A percentile compares a stretch with the other conserved stretches of the same genome.
phyloP scores from a whole-genome alignment of 30 jellyfish, hydroid and myxozoan species.

The Rhopilema esculentum region DNA sequence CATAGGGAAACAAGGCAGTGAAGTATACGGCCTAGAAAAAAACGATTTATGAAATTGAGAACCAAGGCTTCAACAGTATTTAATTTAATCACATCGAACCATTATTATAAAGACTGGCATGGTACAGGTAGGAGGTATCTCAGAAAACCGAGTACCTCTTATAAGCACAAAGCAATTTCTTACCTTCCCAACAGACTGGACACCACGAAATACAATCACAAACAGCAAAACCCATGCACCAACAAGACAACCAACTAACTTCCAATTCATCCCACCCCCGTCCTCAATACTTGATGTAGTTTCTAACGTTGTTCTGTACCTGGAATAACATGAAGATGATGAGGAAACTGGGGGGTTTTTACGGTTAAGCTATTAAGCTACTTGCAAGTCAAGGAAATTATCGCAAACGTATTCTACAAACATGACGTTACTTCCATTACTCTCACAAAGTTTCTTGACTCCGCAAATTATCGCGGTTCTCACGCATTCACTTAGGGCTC shows the following conservation, averaged over 20 bases:
- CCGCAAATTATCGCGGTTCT: too few relatives aligned
- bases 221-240: constrained; percentile 87
- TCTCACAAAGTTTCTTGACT: too few relatives aligned
- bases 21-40: constrained; percentile 85
- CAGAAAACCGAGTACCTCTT: too few relatives aligned
- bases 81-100: too few relatives aligned
- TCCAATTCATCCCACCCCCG: constrained; percentile 92
- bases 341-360: not conserved
- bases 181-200: constrained; percentile 95
- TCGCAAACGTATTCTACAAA: too few relatives aligned
- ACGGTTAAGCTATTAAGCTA: not conserved
- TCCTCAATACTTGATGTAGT: constrained; percentile 77
- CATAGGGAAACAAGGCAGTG: constrained; percentile 91
- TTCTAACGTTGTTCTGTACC: constrained; percentile 73
- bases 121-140: too few relatives aligned
- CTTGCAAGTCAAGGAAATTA: too few relatives aligned
- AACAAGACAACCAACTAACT: constrained; percentile 84
- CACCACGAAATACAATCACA: constrained; percentile 87
- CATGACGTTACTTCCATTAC: too few relatives aligned
- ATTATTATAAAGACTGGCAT: too few relatives aligned
- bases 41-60: too few relatives aligned
- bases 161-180: not conserved
- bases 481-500: too few relatives aligned
- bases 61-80: too few relatives aligned
- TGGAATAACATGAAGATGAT: not conserved